Evolutionary conservation across 2,797 vertebrate species (phyloP).

Genomic region (Poeciliopsis turneri): DNA sequence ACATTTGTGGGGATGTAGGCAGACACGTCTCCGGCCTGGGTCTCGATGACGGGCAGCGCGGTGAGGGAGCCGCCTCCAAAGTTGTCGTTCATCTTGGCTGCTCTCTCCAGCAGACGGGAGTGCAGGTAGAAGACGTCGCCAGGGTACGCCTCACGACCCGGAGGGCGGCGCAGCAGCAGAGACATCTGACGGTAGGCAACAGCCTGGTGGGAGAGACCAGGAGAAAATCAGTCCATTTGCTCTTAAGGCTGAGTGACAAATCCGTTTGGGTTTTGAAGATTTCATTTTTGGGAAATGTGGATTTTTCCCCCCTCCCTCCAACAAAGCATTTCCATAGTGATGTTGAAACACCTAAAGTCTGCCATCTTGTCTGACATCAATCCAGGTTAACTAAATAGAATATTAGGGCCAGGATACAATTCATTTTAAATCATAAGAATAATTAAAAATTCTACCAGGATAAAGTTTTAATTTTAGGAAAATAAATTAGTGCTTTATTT

Average conservation of each 20-base stretch:
- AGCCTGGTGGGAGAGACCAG: conserved; percentile 77
- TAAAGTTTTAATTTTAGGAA: too few species aligned
- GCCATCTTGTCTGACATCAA: too few species aligned
- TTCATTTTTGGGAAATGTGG: too few species aligned
- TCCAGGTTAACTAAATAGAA: too few species aligned
- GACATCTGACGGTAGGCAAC: conserved; percentile 99
- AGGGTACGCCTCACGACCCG: conserved; percentile 96
- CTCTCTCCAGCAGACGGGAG: conserved; percentile 96
- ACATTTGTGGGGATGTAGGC: conserved; percentile 99
- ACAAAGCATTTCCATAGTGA: too few species aligned
- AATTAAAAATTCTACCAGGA: too few species aligned
- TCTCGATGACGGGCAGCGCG: conserved; percentile 96
- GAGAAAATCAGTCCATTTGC: neutral
- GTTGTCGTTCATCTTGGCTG: conserved; percentile 97
- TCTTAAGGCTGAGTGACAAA: neutral
- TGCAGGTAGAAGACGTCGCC: conserved; percentile 99
- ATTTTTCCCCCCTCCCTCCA: too few species aligned
- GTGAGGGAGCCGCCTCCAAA: conserved; percentile 97
- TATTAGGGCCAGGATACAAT: too few species aligned
- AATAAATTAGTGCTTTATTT: too few species aligned
- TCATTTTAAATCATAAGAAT: neutral
- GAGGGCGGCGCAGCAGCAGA: conserved; percentile 94
- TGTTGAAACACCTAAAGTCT: too few species aligned
- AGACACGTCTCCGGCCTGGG: conserved; percentile 97
- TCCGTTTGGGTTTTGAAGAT: too few species aligned